A percentile compares a stretch with the other conserved stretches of the same genome.
These are phyloP conservation scores for Cololabis saira DNA, from an alignment of 2,113 vertebrate genomes.

Conservation along the genomic window DNA sequence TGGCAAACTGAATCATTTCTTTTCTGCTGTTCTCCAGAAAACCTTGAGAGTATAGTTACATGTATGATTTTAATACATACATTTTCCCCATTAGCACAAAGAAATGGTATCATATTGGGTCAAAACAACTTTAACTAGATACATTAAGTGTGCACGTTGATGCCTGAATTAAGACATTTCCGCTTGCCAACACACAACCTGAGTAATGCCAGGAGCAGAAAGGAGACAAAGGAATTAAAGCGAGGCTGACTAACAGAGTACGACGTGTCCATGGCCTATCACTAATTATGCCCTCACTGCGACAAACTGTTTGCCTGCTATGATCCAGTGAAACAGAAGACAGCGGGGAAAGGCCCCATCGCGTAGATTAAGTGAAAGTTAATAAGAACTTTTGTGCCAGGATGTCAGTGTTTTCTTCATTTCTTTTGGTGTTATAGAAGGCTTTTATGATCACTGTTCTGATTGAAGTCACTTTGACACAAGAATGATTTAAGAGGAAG, in stretches of 20 bases:
- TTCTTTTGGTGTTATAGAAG: no score
- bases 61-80: no score
- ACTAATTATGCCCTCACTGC: conserved; percentile 73
- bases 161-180: conserved; percentile 27
- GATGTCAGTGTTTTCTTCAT: neutral
- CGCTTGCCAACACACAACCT: conserved; percentile 26
- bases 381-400: neutral
- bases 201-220: conserved; percentile 47
- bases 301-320: conserved; percentile 60
- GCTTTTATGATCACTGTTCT: no score
- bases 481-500: no score
- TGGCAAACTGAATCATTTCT: conserved; percentile 25
- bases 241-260: conserved; percentile 66
- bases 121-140: conserved; percentile 3
- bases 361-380: conserved; percentile 17
- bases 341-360: neutral
- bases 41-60: neutral
- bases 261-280: conserved; percentile 71
- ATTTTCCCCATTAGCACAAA: no score
- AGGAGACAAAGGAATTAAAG: conserved; percentile 66
- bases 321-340: conserved; percentile 48
- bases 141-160: conserved; percentile 24
- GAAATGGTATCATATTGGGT: neutral
- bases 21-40: conserved; percentile 28
- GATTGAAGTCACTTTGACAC: no score